A percentile compares a stretch with the other conserved stretches of the same genome.
phyloP scores from a whole-genome alignment of 1,140 invertebrate species.

The Agrypnia vestita region DNA sequence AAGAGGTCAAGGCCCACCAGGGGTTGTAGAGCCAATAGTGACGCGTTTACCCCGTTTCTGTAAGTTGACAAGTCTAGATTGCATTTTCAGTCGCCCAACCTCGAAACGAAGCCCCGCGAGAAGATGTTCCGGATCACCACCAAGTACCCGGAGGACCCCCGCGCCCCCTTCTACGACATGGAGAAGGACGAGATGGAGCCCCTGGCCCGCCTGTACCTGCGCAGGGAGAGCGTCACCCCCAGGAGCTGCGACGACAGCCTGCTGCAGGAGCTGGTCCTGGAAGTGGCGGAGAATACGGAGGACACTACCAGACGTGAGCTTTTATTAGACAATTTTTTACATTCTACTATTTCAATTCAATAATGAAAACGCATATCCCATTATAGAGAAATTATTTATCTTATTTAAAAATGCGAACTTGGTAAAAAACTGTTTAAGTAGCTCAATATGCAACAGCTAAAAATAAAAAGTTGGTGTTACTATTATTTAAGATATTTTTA shows the following conservation, averaged over 20 bases:
- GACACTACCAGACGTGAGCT: conserved; percentile 81
- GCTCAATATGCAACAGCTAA: too few relatives aligned
- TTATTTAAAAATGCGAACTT: too few relatives aligned
- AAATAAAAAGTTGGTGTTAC: background rate
- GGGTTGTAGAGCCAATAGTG: too few relatives aligned
- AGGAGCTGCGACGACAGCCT: conserved; percentile 81
- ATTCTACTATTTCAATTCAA: too few relatives aligned
- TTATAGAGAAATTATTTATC: too few relatives aligned
- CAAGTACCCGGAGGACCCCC: conserved; percentile 88
- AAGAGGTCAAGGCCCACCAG: too few relatives aligned
- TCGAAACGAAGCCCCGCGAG: conserved; percentile 88
- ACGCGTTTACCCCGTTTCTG: too few relatives aligned
- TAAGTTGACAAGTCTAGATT: too few relatives aligned
- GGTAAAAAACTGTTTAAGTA: too few relatives aligned
- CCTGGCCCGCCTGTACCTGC: conserved; percentile 83
- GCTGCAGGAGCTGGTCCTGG: conserved; percentile 74
- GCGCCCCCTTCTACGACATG: conserved; percentile 93
- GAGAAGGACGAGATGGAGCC: conserved; percentile 83
- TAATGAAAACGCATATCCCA: too few relatives aligned
- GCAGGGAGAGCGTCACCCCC: conserved; percentile 81
- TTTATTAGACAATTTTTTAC: background rate
- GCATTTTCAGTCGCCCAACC: conserved; percentile 83
- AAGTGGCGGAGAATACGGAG: conserved; percentile 83
- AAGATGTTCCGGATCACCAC: conserved; percentile 92
- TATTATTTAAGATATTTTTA: background rate